Evolutionary conservation across 2,888 invertebrate species (phyloP).

Genomic region (Pteria penguin): DNA sequence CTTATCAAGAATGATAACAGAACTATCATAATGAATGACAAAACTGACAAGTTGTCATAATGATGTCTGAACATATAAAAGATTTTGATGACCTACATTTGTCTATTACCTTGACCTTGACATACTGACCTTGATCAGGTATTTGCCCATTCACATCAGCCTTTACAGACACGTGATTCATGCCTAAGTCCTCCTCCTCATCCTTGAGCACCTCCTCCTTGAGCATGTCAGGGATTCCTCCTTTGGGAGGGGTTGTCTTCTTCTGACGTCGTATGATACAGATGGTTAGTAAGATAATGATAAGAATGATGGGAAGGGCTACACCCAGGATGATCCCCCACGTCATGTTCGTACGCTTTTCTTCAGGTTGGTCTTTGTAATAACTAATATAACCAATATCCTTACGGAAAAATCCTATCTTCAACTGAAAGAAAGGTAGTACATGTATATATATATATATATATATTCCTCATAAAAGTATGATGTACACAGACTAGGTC

Average conservation of each 20-base stretch:
- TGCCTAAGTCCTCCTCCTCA: constrained; percentile 66
- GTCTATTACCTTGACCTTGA: too few species aligned
- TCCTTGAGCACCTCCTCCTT: constrained; percentile 70
- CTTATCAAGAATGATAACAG: too few species aligned
- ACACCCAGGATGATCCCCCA: constrained; percentile 76
- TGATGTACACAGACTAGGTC: too few species aligned
- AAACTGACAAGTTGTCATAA: too few species aligned
- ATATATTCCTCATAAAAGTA: too few species aligned
- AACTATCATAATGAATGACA: too few species aligned
- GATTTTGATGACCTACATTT: too few species aligned
- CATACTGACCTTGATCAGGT: constrained; percentile 62
- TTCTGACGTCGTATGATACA: constrained; percentile 73
- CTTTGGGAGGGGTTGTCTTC: constrained; percentile 68
- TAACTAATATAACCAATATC: constrained; percentile 70
- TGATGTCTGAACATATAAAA: too few species aligned
- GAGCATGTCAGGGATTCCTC: constrained; percentile 74
- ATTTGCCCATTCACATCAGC: constrained; percentile 72
- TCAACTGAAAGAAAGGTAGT: constrained; percentile 57
- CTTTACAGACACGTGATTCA: constrained; percentile 69
- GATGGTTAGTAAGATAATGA: constrained; percentile 70
- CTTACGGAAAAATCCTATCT: constrained; percentile 64
- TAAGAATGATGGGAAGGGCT: constrained; percentile 72
- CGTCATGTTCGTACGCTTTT: constrained; percentile 69
- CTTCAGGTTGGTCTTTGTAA: constrained; percentile 52
- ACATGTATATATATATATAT: too few species aligned